phyloP scores from a whole-genome alignment of 2,113 vertebrate genomes.

The Zapus hudsonius region DNA sequence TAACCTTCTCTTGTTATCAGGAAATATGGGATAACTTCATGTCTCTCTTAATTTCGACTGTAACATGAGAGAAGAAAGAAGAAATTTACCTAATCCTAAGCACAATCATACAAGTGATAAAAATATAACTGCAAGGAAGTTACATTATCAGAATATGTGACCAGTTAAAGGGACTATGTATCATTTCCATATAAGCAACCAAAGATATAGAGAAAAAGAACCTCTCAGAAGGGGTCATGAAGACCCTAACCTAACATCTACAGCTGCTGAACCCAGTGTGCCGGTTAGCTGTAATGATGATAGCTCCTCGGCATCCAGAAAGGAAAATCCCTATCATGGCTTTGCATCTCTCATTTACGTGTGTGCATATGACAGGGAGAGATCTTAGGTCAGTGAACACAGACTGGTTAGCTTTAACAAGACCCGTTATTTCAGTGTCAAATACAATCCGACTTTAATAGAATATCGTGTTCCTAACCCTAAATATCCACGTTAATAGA shows the following conservation, averaged over 20 bases:
- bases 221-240: accelerated
- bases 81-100: not conserved
- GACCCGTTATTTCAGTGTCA: not conserved
- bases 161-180: too few relatives aligned
- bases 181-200: not conserved
- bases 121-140: not conserved
- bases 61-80: not conserved
- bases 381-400: not conserved
- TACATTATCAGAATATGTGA: too few relatives aligned
- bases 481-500: not conserved
- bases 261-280: accelerated
- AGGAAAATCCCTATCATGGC: not conserved
- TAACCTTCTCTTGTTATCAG: not conserved
- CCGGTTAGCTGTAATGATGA: not conserved
- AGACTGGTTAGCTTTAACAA: not conserved
- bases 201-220: not conserved
- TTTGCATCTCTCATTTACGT: not conserved
- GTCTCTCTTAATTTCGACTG: not conserved
- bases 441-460: not conserved
- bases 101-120: not conserved
- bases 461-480: not conserved
- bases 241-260: not conserved
- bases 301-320: not conserved
- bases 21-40: not conserved
- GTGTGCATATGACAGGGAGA: too few relatives aligned